Conservation (phyloP, 2,113 vertebrate genomes). For the Mastomys natalensis region DNA sequence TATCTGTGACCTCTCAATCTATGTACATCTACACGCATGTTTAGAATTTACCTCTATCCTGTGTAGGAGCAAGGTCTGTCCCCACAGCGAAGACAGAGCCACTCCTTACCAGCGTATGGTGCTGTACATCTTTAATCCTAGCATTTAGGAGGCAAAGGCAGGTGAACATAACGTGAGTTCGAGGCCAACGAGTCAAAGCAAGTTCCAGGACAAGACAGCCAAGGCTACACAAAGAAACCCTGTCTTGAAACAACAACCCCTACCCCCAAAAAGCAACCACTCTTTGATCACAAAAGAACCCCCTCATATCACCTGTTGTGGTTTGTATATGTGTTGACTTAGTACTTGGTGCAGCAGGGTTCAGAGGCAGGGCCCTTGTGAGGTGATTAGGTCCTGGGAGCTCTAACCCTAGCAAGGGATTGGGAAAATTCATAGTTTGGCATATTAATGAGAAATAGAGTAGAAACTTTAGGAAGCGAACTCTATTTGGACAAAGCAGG, state of each 20-base stretch:
- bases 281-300: conserved; percentile 18
- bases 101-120: background rate
- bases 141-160: background rate
- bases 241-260: no score
- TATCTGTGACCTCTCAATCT: background rate
- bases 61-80: background rate
- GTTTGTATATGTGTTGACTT: background rate
- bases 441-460: background rate
- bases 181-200: no score
- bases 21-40: background rate
- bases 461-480: background rate
- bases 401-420: background rate
- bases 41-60: background rate
- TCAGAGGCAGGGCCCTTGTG: background rate
- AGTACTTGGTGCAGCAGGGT: background rate
- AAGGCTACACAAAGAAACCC: no score
- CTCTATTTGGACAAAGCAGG: background rate
- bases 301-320: background rate
- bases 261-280: no score
- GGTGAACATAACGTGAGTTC: no score
- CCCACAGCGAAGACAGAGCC: background rate
- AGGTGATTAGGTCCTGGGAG: background rate
- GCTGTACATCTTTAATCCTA: background rate
- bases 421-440: background rate
- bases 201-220: no score